phyloP scores from a whole-genome alignment of 2,888 invertebrate species.

The Ganaspis brasiliensis region DNA sequence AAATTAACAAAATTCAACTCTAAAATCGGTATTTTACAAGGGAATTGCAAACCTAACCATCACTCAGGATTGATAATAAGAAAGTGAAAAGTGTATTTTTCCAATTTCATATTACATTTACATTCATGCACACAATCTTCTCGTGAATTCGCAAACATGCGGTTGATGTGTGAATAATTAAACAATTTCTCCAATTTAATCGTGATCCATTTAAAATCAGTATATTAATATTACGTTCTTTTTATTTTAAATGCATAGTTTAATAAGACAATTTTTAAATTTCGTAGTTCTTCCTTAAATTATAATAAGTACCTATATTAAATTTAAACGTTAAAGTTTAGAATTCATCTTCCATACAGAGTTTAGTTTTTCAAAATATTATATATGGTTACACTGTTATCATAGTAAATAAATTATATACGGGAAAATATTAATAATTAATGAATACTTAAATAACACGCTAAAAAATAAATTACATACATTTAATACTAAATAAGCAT shows the following conservation, averaged over 20 bases:
- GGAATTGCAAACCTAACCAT: constrained; percentile 29
- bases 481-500: too few species aligned
- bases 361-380: too few species aligned
- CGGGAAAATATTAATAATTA: too few species aligned
- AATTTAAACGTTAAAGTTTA: too few species aligned
- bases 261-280: background rate
- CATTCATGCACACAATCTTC: too few species aligned
- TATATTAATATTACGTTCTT: too few species aligned
- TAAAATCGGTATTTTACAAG: background rate
- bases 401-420: too few species aligned
- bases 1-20: constrained; percentile 1
- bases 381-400: too few species aligned
- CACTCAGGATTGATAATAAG: constrained; percentile 11
- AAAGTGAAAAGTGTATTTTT: constrained; percentile 70
- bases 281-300: background rate
- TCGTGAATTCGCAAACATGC: background rate
- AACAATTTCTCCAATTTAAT: background rate
- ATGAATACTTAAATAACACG: too few species aligned
- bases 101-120: constrained; percentile 71
- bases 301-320: background rate
- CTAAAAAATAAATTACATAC: too few species aligned
- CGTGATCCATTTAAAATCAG: background rate
- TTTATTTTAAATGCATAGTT: background rate
- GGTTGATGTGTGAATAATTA: background rate
- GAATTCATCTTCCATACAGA: too few species aligned